Conservation (phyloP, 2,797 vertebrate species). For the Psittacula derbiana region DNA sequence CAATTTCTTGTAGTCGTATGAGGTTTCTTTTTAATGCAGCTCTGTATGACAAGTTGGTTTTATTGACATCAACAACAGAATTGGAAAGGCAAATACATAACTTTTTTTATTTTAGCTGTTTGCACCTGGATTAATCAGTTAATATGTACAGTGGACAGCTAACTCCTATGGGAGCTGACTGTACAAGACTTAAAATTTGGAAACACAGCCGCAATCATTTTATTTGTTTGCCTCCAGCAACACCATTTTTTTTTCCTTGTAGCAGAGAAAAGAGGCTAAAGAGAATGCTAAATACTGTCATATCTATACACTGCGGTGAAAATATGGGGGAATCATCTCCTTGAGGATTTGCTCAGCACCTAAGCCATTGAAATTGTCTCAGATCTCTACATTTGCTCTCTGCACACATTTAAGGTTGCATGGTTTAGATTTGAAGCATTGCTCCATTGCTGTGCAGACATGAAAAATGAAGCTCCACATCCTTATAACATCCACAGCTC, state of each 20-base stretch:
- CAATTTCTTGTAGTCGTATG: background rate
- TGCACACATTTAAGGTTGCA: background rate
- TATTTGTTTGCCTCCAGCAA: background rate
- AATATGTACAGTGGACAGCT: background rate
- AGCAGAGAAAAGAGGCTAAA: background rate
- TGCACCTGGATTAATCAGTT: background rate
- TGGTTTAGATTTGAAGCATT: background rate
- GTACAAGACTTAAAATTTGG: background rate
- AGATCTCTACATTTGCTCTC: background rate
- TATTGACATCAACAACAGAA: background rate
- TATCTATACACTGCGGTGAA: background rate
- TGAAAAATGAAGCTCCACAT: background rate
- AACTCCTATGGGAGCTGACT: background rate
- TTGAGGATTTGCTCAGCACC: background rate
- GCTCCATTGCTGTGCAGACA: background rate
- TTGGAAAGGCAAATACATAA: background rate
- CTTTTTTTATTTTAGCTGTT: background rate
- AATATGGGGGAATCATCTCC: background rate
- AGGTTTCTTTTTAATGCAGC: background rate
- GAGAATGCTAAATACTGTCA: background rate
- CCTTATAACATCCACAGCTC: background rate
- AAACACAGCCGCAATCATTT: background rate
- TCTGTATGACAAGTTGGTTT: background rate
- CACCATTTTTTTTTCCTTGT: background rate
- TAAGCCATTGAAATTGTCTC: background rate